phyloP scores from a whole-genome alignment of 2,888 invertebrate species.

The Danaus chrysippus region DNA sequence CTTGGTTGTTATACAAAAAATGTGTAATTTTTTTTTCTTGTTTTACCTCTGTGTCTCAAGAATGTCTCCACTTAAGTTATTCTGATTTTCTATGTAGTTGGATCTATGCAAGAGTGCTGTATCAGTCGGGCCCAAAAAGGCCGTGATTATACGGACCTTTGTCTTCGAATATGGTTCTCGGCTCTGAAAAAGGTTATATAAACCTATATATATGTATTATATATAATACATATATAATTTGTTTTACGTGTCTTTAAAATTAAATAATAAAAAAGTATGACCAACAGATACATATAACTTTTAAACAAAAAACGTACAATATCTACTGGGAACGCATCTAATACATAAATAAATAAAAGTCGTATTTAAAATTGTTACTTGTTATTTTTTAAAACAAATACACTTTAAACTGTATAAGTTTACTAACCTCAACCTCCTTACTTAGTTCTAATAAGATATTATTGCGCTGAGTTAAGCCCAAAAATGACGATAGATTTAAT shows the following conservation, averaged over 20 bases:
- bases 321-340: too few relatives aligned
- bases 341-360: too few relatives aligned
- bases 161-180: slow-evolving; percentile 45
- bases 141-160: slow-evolving; percentile 59
- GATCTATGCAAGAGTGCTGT: slow-evolving; percentile 60
- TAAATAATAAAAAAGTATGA: too few relatives aligned
- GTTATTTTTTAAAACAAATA: too few relatives aligned
- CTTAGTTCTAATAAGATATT: neutral
- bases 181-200: too few relatives aligned
- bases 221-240: too few relatives aligned
- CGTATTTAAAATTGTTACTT: too few relatives aligned
- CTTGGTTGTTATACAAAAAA: neutral
- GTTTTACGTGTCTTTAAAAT: too few relatives aligned
- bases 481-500: slow-evolving; percentile 61
- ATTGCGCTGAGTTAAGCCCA: slow-evolving; percentile 43
- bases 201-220: too few relatives aligned
- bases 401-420: too few relatives aligned
- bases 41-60: slow-evolving; percentile 60
- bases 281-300: too few relatives aligned
- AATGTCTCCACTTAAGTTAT: slow-evolving; percentile 43
- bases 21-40: slow-evolving; percentile 15
- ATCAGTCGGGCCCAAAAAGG: slow-evolving; percentile 69
- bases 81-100: slow-evolving; percentile 46
- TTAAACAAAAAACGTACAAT: too few relatives aligned
- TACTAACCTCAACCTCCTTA: slow-evolving; percentile 3